A percentile compares a stretch with the other conserved stretches of the same genome.
Evolutionary conservation across 2,113 vertebrate genomes (phyloP).

Genomic region (Macquaria ambigua): DNA sequence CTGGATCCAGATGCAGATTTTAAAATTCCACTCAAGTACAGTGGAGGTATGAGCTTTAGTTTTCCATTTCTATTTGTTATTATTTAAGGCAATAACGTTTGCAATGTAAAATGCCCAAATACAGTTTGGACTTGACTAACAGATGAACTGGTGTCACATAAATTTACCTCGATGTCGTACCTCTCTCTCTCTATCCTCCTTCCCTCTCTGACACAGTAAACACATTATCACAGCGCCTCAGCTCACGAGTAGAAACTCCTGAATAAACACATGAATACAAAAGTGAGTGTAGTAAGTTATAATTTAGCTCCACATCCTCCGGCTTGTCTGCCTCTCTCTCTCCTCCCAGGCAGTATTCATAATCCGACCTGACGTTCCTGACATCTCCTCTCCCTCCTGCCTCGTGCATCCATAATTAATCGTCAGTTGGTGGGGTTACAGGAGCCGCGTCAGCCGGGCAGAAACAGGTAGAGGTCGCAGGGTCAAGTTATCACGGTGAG

Average conservation of each 20-base stretch:
- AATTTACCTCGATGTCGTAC: neutral
- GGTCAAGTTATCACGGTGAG: constrained; percentile 49
- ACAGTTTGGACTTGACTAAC: neutral
- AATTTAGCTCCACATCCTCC: neutral
- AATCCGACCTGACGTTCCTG: constrained; percentile 44
- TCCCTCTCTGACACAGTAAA: neutral
- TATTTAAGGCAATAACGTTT: neutral
- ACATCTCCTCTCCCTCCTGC: constrained; percentile 37
- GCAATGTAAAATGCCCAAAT: neutral
- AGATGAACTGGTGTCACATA: too few relatives aligned
- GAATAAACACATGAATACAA: neutral
- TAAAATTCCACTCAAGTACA: too few relatives aligned
- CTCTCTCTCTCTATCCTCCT: neutral
- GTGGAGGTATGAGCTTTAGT: too few relatives aligned
- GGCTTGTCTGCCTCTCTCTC: neutral
- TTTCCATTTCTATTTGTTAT: too few relatives aligned
- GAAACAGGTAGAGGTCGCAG: constrained; percentile 39
- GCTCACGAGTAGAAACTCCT: neutral
- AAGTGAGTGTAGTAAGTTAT: neutral
- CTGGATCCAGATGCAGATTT: too few relatives aligned
- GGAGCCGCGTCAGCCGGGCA: constrained; percentile 31
- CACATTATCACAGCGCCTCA: neutral
- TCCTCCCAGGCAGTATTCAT: neutral
- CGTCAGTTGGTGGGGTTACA: constrained; percentile 1
- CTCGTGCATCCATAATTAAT: constrained; percentile 56